Conservation (phyloP, 2,888 invertebrate species). For the Drosophila meridionalis region DNA sequence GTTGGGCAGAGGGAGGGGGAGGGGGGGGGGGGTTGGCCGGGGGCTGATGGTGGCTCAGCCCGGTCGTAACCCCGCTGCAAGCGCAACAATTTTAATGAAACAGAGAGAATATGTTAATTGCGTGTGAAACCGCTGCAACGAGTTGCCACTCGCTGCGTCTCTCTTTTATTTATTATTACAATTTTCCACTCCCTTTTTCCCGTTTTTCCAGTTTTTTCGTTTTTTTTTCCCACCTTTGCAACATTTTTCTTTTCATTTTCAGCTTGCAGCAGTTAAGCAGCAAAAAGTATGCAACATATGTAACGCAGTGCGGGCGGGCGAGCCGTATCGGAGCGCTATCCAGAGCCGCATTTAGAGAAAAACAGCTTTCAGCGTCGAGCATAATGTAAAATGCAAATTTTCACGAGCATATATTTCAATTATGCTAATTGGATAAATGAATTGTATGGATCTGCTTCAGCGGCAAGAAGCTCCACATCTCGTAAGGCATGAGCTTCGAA, state of each 20-base stretch:
- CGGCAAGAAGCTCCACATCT: neutral
- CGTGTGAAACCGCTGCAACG: conserved; percentile 76
- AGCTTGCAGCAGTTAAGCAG: conserved; percentile 39
- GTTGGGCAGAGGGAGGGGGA: neutral
- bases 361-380: conserved; percentile 9
- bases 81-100: conserved; percentile 76
- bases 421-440: conserved; percentile 51
- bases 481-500: neutral
- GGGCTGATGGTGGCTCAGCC: neutral
- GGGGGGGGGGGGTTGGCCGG: neutral
- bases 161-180: conserved; percentile 74
- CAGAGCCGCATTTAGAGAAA: conserved; percentile 19
- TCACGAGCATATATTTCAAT: conserved; percentile 32
- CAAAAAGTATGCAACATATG: conserved; percentile 30
- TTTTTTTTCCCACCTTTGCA: conserved; percentile 1
- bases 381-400: conserved; percentile 27
- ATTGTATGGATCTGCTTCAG: conserved; percentile 17
- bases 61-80: conserved; percentile 43
- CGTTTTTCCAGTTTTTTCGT: neutral
- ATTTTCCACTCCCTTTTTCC: conserved; percentile 32
- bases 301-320: neutral
- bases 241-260: conserved; percentile 6
- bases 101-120: conserved; percentile 79
- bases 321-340: conserved; percentile 15
- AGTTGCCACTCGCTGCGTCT: conserved; percentile 64